phyloP scores from a whole-genome alignment of 2,888 invertebrate genomes.

The Polymixis lichenea region DNA sequence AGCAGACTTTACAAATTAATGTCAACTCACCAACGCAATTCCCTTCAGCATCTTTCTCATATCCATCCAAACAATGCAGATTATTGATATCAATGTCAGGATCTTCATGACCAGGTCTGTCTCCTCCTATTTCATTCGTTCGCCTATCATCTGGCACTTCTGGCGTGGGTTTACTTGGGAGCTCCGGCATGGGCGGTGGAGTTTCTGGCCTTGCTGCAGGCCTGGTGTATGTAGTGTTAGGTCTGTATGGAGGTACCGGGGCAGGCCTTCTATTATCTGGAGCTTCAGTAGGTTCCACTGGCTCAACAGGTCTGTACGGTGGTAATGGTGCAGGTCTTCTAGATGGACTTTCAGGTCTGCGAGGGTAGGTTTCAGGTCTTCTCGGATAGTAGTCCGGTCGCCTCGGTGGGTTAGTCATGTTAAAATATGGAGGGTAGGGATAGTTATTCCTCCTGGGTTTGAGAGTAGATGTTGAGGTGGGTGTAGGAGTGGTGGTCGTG shows the following conservation, averaged over 20 bases:
- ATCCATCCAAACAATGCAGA: conserved; percentile 88
- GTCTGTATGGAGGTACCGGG: conserved; percentile 42
- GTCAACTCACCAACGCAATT: conserved; percentile 90
- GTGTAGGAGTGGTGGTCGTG: conserved; percentile 62
- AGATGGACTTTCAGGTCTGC: conserved; percentile 58
- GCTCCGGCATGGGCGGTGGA: conserved; percentile 27
- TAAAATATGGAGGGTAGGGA: conserved; percentile 56
- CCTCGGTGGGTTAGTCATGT: conserved; percentile 46
- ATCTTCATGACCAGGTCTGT: conserved; percentile 54
- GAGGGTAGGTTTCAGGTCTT: conserved; percentile 57
- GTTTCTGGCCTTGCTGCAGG: conserved; percentile 36
- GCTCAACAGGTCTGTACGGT: conserved; percentile 34
- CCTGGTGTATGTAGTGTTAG: conserved; percentile 41
- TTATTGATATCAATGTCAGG: conserved; percentile 74
- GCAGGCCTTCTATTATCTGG: conserved; percentile 31
- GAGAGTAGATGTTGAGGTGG: conserved; percentile 58
- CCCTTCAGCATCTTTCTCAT: conserved; percentile 87
- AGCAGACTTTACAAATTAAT: too few relatives aligned
- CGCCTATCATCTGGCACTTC: conserved; percentile 57
- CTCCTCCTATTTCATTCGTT: conserved; percentile 67
- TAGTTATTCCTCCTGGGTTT: conserved; percentile 52
- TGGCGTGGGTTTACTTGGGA: conserved; percentile 30
- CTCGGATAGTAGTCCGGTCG: conserved; percentile 56
- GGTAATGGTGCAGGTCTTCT: conserved; percentile 51
- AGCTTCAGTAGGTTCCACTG: conserved; percentile 24